A percentile compares a stretch with the other conserved stretches of the same genome.
Evolutionary conservation across 2,888 invertebrate genomes (phyloP).

Genomic region (Drosophila dives): DNA sequence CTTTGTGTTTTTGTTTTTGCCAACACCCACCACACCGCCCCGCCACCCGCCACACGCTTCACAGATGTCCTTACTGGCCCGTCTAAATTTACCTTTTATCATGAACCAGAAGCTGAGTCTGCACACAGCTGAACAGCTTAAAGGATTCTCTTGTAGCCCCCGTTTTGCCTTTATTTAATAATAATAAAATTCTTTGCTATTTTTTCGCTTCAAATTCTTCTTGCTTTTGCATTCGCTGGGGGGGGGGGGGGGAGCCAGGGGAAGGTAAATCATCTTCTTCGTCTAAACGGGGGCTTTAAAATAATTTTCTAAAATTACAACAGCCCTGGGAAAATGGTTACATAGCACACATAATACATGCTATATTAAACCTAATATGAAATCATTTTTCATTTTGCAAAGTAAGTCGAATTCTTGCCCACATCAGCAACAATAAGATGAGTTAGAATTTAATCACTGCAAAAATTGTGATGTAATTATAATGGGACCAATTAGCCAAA

Average conservation of each 20-base stretch:
- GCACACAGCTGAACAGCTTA: slow-evolving; percentile 41
- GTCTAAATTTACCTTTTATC: slow-evolving; percentile 43
- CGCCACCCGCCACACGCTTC: background rate
- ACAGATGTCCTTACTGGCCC: slow-evolving; percentile 12
- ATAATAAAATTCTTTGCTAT: slow-evolving; percentile 47
- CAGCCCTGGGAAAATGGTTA: slow-evolving; percentile 10
- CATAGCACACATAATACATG: slow-evolving; percentile 7
- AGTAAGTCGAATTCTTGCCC: background rate
- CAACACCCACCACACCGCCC: background rate
- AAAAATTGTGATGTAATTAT: slow-evolving; percentile 58
- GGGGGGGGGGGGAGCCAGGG: background rate
- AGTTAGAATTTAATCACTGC: slow-evolving; percentile 45
- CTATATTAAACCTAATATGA: slow-evolving; percentile 59
- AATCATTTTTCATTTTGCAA: slow-evolving; percentile 58
- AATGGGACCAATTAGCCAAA: slow-evolving; percentile 52
- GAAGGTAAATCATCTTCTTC: slow-evolving; percentile 40
- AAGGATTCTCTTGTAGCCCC: slow-evolving; percentile 44
- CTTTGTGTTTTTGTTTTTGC: slow-evolving; percentile 6
- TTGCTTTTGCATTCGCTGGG: background rate
- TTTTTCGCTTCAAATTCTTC: background rate
- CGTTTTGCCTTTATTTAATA: slow-evolving; percentile 45
- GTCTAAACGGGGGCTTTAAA: slow-evolving; percentile 33
- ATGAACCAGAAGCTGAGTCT: slow-evolving; percentile 15
- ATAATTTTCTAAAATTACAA: slow-evolving; percentile 62
- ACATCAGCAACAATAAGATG: background rate